A percentile compares a stretch with the other conserved stretches of the same genome.
Conservation (phyloP, 2,797 vertebrate genomes). For the Anguilla megastoma region DNA sequence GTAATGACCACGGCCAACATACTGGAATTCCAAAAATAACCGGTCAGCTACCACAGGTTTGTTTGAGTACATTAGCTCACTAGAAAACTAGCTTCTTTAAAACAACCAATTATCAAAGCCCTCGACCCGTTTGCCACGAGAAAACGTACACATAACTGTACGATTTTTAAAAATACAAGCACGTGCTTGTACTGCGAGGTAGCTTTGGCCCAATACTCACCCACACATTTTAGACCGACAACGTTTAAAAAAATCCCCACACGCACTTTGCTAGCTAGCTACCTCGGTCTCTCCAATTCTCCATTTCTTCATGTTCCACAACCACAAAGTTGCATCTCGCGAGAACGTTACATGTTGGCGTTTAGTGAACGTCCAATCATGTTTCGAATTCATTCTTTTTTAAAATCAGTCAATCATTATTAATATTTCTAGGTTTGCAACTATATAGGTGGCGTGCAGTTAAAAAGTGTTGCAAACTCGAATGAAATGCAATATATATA, state of each 20-base stretch:
- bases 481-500: not conserved
- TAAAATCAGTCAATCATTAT: not conserved
- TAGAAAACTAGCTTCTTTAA: not conserved
- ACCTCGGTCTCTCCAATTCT: not conserved
- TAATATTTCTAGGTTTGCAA: not conserved
- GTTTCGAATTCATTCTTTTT: not conserved
- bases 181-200: not conserved
- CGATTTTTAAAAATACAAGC: not conserved
- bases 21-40: not conserved
- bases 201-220: conserved; percentile 8
- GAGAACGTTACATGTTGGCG: not conserved
- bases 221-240: not conserved
- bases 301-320: not conserved
- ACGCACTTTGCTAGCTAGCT: not conserved
- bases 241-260: not conserved
- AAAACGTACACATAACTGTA: not conserved
- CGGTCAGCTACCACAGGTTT: not conserved
- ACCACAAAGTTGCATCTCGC: conserved; percentile 15
- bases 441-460: not conserved
- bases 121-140: not conserved
- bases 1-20: not conserved
- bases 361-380: not conserved
- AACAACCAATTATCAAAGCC: not conserved
- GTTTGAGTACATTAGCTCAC: not conserved
- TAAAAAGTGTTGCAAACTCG: not conserved